Evolutionary conservation across 2,888 invertebrate species (phyloP), one percentile per base, ranked within the genome.

Genomic region (Coecobrya sp.): DNA sequence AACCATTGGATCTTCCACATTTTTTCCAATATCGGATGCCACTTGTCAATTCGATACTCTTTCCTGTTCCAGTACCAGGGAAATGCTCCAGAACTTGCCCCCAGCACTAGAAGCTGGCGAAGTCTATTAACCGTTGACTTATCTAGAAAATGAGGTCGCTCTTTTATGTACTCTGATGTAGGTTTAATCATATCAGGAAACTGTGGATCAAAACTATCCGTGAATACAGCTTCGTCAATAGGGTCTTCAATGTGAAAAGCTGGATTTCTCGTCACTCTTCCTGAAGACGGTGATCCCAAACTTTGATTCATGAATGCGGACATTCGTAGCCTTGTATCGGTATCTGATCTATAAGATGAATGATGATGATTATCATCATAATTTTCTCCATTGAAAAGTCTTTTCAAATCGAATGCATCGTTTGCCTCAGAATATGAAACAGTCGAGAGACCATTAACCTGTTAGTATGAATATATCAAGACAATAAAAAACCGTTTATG

Each of bases 1-100:
- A 85, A 27, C 93, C 91, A 91, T 27, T 88, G 62, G 13, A 88
- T 5, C 11, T 59, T 84, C 91, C 91, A 93, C 22, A 93, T 1
- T 27, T 70, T 82, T 36, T 90, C 93, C 5, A 62, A 27, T 4
- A 16, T 7, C 0, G 73, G 90, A 45, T 27, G n/a, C 86, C 86
- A 93, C 36, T 73, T 90, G n/a, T 93, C 90, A 52, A 93, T 90
- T 52, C 62, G 90, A 25, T 76, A 62, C 4, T 36, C 62, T 22
- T 87, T 93, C 4, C 27, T 59, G 62, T 93, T 90, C 84, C 86
- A 93, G 0, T 16, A 19, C 90, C 90, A 93, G 0, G 93, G 93
- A 65, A 93, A 86, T 36, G 93, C 30, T 0, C 86, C 81, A 19
- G 90, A 90, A 11, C 62, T n/a, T 22, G 52, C 27, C 3, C 84